Evolutionary conservation across 2,113 vertebrate species (phyloP), one percentile per base, ranked within the genome.

Genomic region (Tiliqua scincoides): DNA sequence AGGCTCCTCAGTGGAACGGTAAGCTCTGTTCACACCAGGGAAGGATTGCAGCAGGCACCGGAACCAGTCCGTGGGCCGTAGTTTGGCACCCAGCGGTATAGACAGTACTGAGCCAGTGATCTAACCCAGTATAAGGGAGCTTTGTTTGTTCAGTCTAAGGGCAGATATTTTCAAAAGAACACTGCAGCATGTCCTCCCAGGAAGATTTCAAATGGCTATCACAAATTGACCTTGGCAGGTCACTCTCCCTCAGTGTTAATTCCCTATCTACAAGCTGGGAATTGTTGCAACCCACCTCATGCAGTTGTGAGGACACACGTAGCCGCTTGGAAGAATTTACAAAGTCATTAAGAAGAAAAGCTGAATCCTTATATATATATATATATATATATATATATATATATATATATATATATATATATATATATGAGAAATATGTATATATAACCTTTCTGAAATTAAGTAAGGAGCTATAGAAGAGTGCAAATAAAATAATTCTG

Each of bases 271-370:
- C 30, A 67, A 17, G 23, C 35, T 54, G 48, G 40, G 30, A n/a
- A 32, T 54, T 57, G 17, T 12, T 43, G 10, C 71, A 65, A 72
- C 52, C 30, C 32, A 37, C 54, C 21, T 61, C 10, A n/a, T 20
- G 57, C 43, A 21, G 27, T 25, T 71, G 3, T 57, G 18, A 20
- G 43, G 43, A 37, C 27, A 73, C 43, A 83, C 59, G n/a, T 63
- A 62, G 61, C 25, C 11, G 20, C 35, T 84, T 75, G 17, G 17
- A 57, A 48, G 57, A 37, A 78, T 35, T 61, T 40, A 30, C 21
- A 70, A 40, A 71, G 59, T 86, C 74, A 77, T 35, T 37, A 62
- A 63, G 65, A 37, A 67, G 23, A 85, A 77, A 43, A 85, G 75
- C 21, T 77, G 68, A 75, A 75, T 1, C 32, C 8, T 68, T 43